Evolutionary conservation across 2,113 vertebrate genomes (phyloP).

Genomic region (Varanus salvator): DNA sequence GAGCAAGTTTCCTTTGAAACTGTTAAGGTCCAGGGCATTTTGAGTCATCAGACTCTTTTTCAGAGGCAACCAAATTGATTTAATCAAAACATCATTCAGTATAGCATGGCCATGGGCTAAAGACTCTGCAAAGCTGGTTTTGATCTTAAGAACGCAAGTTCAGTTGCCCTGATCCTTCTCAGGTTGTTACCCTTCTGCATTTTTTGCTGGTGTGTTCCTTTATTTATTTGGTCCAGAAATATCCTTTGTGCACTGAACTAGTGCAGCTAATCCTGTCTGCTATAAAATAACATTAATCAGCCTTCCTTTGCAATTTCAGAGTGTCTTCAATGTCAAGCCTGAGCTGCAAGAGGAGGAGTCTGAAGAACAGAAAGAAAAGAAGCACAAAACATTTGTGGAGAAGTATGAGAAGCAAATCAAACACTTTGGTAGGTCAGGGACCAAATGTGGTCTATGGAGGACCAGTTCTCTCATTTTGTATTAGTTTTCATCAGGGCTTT

Average conservation of each 20-base stretch:
- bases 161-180: neutral
- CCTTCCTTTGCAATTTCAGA: slow-evolving; percentile 74
- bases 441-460: fast-evolving
- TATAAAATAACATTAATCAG: neutral
- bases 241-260: neutral
- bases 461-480: neutral
- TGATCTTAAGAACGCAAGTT: neutral
- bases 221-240: neutral
- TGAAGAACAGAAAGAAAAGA: slow-evolving; percentile 89
- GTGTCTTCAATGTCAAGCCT: slow-evolving; percentile 83
- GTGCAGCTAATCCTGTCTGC: neutral
- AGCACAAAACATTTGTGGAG: slow-evolving; percentile 90
- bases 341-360: slow-evolving; percentile 84
- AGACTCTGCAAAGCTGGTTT: neutral
- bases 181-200: neutral
- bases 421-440: slow-evolving; percentile 84
- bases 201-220: neutral
- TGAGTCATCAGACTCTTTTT: neutral
- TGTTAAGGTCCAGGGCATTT: neutral
- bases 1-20: neutral
- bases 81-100: neutral
- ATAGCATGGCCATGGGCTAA: neutral
- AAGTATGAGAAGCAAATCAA: slow-evolving; percentile 86
- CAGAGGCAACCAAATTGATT: neutral
- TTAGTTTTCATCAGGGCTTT: too few species aligned